Evolutionary conservation across 2,113 vertebrate genomes (phyloP), one percentile per base, ranked within the genome.

Genomic region (Micronycteris hirsuta): DNA sequence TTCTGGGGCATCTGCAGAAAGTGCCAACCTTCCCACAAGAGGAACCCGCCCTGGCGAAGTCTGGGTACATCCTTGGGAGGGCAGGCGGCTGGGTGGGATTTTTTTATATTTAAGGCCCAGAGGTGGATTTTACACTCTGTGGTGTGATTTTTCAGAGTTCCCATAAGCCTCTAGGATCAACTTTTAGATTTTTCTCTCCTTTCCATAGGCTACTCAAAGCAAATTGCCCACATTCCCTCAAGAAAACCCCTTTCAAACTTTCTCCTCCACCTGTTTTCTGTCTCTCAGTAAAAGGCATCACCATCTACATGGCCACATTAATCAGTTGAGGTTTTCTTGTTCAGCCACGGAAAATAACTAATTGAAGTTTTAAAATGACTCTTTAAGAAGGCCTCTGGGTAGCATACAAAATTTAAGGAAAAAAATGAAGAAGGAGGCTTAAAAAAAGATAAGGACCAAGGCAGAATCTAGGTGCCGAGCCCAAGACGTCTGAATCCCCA

Each of bases 91-190:
- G 82, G 47, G 41, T 24, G 92, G 81, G 68, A 88, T 36, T 88
- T 94, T 90, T 87, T 83, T 77, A 63, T 74, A 73, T 82, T 73
- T 61, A 80, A n/a, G 26, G 43, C 67, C 87, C 87, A 93, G 81
- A 74, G 94, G 90, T 88, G 74, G 78, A 43, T 80, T 93, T 87
- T 76, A 49, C 14, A 58, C 73, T 71, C 45, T 78, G 7, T 94
- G 78, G 41, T 82, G 41, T 93, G 52, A 93, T 85, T 95, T 61
- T 94, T 71, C 56, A 92, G 83, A 87, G 54, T 89, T 76, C 54
- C n/a, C 71, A 82, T 80, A 89, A 82, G 68, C 17, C 65, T 83
- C 43, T 22, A 14, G 38, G 73, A 61, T 54, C 52, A 61, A n/a
- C 76, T 74, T 82, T 87, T 73, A 33, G 33, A 80, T 78, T 71